phyloP scores from a whole-genome alignment of 2,113 vertebrate species.

The Cyanoderma ruficeps region DNA sequence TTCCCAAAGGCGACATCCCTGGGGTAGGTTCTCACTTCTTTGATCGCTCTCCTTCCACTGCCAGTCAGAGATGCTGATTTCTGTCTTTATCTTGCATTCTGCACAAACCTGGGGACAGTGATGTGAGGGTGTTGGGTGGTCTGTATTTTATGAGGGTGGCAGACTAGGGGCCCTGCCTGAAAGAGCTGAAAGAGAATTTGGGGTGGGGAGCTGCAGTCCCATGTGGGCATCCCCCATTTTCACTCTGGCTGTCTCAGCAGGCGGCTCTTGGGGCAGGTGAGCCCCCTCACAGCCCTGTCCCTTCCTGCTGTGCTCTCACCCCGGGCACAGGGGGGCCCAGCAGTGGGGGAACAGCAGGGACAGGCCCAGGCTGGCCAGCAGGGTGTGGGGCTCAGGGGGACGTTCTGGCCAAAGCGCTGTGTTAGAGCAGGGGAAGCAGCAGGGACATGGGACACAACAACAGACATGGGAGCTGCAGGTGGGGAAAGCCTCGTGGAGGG shows the following conservation, averaged over 20 bases:
- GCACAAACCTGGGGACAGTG: rapidly evolving
- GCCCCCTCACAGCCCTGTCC: not conserved
- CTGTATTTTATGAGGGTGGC: rapidly evolving
- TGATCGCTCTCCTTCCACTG: rapidly evolving
- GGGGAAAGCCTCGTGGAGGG: not conserved
- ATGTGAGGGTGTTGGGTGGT: rapidly evolving
- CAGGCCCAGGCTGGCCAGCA: slow-evolving; percentile 13
- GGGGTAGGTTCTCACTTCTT: not conserved
- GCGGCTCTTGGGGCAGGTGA: rapidly evolving
- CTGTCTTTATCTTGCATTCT: not conserved
- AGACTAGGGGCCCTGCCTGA: not conserved
- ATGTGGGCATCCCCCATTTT: rapidly evolving
- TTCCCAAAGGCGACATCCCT: not conserved
- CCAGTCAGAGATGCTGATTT: not conserved
- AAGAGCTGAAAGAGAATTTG: too few species aligned
- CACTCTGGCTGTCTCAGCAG: rapidly evolving
- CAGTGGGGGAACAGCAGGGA: slow-evolving; percentile 19
- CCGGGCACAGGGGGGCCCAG: not conserved
- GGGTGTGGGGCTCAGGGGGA: not conserved
- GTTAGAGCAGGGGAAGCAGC: not conserved
- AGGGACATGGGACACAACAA: slow-evolving; percentile 15
- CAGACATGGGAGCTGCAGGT: slow-evolving; percentile 46
- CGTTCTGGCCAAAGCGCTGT: not conserved
- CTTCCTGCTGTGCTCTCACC: not conserved
- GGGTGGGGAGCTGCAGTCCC: not conserved